Base-by-base conservation (phyloP, 1,140 invertebrate genomes). In the Zelostemma sp. region DNA sequence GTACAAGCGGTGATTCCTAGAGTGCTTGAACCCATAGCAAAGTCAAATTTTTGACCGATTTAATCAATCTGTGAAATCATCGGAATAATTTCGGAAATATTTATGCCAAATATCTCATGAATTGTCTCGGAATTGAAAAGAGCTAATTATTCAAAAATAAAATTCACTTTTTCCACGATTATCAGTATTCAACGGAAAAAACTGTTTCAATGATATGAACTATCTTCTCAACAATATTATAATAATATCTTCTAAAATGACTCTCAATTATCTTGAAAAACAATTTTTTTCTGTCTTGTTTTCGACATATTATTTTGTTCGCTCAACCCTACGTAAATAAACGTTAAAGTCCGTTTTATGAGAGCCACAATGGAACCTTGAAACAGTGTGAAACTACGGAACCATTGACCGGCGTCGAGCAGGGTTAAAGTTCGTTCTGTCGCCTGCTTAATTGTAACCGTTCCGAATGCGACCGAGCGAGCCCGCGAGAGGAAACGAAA, bases 371-470 rank as follows among this genome's bases (percentile, higher is more conserved):
- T 60, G 51, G 21, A 21, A 18, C 18, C 28, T 38, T 33, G 61
- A 57, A 55, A 67, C 55, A 67, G 50, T 50, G 46, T 45, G 55
- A 67, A 67, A 67, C 50, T 45, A 40, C 49, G 49, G 35, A 67
- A 43, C 57, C 51, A n/a, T 43, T 56, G 46, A 53, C 53, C 53
- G 41, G 43, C 53, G 38, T 53, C 31, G 21, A 50, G 21, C 33
- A 15, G 9, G 35, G 57, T 57, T 25, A 59, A 62, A 68, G 58
- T 62, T 61, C 65, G 33, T 47, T 31, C 51, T 49, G 55, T 55
- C 50, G 63, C 56, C 48, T 46, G 50, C 31, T 62, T 62, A 68
- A 68, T 68, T 62, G 59, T 54, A 47, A 40, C 28, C 18, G 40
- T 60, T 57, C 6, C 21, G 35, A 61, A 51, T 61, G n/a, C 12